Evolutionary conservation across 2,113 vertebrate species (phyloP).

Genomic region (Theristicus caerulescens): DNA sequence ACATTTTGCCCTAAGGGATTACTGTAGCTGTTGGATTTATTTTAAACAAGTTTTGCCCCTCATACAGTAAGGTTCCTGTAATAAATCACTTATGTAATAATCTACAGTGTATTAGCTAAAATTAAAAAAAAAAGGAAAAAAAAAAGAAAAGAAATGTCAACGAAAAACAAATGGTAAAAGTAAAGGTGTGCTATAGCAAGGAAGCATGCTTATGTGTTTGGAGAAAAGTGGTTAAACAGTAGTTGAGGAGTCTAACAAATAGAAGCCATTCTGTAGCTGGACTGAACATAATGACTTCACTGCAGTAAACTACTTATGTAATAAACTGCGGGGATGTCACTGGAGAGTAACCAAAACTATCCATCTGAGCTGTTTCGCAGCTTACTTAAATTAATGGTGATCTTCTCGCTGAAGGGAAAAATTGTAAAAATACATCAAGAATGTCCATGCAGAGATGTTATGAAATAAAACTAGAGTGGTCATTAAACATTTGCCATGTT

Average conservation of each 20-base stretch:
- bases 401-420: constrained; percentile 27
- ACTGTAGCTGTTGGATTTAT: constrained; percentile 75
- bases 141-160: neutral
- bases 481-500: neutral
- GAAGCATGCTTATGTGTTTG: neutral
- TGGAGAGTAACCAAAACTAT: constrained; percentile 35
- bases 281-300: neutral
- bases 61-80: constrained; percentile 57
- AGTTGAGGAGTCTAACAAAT: neutral
- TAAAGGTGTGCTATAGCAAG: neutral
- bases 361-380: constrained; percentile 27
- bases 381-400: constrained; percentile 29
- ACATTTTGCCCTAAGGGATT: constrained; percentile 76
- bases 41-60: constrained; percentile 78
- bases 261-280: neutral
- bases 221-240: neutral
- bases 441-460: neutral
- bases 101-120: constrained; percentile 50
- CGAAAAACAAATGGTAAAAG: neutral
- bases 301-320: constrained; percentile 65
- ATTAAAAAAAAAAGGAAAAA: neutral
- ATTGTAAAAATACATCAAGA: constrained; percentile 4
- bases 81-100: constrained; percentile 77
- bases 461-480: neutral
- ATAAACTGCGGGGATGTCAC: constrained; percentile 35